Evolutionary conservation across 2,113 vertebrate genomes (phyloP).

Genomic region (Scomber scombrus): DNA sequence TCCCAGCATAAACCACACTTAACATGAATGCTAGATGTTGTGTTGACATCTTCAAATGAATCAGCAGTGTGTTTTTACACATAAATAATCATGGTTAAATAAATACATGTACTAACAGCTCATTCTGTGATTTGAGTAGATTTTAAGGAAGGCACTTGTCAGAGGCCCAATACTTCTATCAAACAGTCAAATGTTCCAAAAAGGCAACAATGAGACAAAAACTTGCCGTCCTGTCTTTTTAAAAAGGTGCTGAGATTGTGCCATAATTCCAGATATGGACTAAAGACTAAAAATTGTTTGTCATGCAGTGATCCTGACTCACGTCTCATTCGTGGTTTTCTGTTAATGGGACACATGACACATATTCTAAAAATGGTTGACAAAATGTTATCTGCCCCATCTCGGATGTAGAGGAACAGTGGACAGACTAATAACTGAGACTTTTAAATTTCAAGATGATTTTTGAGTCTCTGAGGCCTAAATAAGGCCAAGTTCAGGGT

Average conservation of each 20-base stretch:
- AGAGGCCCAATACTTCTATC: constrained; percentile 27
- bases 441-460: background rate
- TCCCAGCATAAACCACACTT: constrained; percentile 6
- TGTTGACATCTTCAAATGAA: background rate
- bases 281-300: background rate
- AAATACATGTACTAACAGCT: constrained; percentile 36
- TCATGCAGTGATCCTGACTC: background rate
- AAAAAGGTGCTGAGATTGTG: constrained; percentile 17
- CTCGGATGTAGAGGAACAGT: background rate
- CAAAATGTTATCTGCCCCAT: background rate
- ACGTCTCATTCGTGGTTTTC: background rate
- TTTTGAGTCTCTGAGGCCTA: background rate
- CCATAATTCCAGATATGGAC: background rate
- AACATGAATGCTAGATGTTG: constrained; percentile 3
- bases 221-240: background rate
- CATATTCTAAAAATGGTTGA: background rate
- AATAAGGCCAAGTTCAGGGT: background rate
- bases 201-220: constrained; percentile 9
- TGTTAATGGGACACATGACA: background rate
- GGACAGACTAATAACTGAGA: background rate
- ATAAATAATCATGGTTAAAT: constrained; percentile 31
- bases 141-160: constrained; percentile 61
- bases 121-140: constrained; percentile 8
- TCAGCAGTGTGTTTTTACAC: background rate
- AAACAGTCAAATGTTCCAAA: constrained; percentile 1